Evolutionary conservation across 2,888 invertebrate species (phyloP).

Genomic region (Athetis lepigone): DNA sequence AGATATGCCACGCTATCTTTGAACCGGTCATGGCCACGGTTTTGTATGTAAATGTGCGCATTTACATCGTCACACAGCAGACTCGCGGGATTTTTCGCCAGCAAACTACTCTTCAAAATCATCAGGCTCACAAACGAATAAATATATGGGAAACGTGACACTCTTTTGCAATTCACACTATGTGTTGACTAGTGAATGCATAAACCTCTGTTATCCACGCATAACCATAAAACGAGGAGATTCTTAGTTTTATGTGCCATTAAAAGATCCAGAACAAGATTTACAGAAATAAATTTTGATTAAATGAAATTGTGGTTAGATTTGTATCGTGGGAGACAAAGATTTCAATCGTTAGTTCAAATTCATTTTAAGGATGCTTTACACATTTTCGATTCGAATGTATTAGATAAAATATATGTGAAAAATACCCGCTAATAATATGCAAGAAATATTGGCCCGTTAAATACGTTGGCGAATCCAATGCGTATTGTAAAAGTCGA

Average conservation of each 20-base stretch:
- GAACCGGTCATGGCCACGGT: conserved; percentile 79
- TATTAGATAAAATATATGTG: conserved; percentile 31
- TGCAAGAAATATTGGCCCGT: conserved; percentile 39
- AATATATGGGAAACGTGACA: conserved; percentile 70
- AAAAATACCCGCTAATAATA: conserved; percentile 24
- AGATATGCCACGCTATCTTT: conserved; percentile 85
- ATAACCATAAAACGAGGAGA: conserved; percentile 54
- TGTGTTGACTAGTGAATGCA: conserved; percentile 60
- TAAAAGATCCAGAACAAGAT: conserved; percentile 56
- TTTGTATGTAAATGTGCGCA: conserved; percentile 88
- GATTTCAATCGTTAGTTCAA: conserved; percentile 49
- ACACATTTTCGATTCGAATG: conserved; percentile 14
- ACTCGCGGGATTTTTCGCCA: conserved; percentile 73
- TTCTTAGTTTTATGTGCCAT: conserved; percentile 56
- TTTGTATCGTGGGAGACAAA: conserved; percentile 42
- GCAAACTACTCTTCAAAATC: conserved; percentile 76
- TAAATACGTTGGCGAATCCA: conserved; percentile 46
- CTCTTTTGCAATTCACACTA: conserved; percentile 66
- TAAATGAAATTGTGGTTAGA: conserved; percentile 43
- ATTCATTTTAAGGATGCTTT: conserved; percentile 23
- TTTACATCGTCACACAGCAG: conserved; percentile 75
- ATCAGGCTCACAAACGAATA: conserved; percentile 67
- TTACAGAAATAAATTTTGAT: conserved; percentile 50
- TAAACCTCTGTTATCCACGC: conserved; percentile 52
- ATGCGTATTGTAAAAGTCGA: conserved; percentile 52